Evolutionary conservation across 2,113 vertebrate species (phyloP).

Genomic region (Brienomyrus brachyistius): DNA sequence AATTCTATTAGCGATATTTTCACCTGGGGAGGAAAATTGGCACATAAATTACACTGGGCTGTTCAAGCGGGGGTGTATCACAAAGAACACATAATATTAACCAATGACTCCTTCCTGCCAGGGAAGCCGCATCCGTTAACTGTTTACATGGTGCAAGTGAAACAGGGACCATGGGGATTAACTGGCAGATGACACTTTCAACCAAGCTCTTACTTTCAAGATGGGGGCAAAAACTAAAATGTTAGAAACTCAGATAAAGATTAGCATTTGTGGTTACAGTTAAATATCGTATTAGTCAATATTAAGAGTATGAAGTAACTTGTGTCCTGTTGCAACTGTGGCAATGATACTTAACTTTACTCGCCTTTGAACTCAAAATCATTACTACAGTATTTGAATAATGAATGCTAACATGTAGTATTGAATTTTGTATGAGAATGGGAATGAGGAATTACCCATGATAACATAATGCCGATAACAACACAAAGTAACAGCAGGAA

Average conservation of each 20-base stretch:
- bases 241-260: background rate
- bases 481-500: background rate
- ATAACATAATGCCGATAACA: background rate
- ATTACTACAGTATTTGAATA: background rate
- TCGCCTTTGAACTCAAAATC: background rate
- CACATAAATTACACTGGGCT: background rate
- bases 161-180: background rate
- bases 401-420: background rate
- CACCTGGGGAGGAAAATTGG: background rate
- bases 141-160: background rate
- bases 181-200: background rate
- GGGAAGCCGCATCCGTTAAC: background rate
- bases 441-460: background rate
- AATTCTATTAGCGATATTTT: background rate
- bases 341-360: background rate
- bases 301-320: background rate
- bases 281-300: background rate
- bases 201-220: background rate
- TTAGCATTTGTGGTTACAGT: background rate
- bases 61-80: background rate
- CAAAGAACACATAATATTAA: background rate
- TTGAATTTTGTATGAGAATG: no score
- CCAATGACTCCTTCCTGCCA: background rate
- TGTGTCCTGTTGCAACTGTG: background rate
- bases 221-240: background rate